These are phyloP conservation scores for Aplochiton taeniatus DNA, from an alignment of 2,797 vertebrate species.

Conservation along the genomic window DNA sequence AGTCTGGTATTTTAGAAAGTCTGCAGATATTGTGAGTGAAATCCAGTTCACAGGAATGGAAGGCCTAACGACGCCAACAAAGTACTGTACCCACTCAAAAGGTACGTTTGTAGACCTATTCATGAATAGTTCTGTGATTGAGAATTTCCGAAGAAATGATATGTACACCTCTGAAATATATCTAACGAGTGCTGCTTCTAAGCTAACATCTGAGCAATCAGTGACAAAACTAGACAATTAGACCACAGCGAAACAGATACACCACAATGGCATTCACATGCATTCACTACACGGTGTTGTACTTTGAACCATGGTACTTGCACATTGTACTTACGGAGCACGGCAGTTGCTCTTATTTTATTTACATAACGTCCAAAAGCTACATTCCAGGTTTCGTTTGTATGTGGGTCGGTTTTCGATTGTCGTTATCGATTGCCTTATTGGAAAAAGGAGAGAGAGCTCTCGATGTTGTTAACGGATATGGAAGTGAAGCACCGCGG, in stretches of 20 bases:
- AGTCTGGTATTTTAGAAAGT: slow-evolving; percentile 32
- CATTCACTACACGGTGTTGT: slow-evolving; percentile 74
- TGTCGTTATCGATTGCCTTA: slow-evolving; percentile 37
- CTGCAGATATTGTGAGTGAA: slow-evolving; percentile 43
- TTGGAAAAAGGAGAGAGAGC: slow-evolving; percentile 19
- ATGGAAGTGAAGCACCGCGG: no score
- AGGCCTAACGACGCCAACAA: slow-evolving; percentile 71
- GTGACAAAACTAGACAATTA: slow-evolving; percentile 78
- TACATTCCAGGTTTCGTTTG: slow-evolving; percentile 67
- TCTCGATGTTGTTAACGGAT: no score
- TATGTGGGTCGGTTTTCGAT: slow-evolving; percentile 27
- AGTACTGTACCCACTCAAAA: slow-evolving; percentile 67
- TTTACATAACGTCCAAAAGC: slow-evolving; percentile 78
- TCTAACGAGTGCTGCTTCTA: slow-evolving; percentile 76
- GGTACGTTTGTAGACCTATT: slow-evolving; percentile 65
- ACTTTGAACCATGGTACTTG: slow-evolving; percentile 65
- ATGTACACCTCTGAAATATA: slow-evolving; percentile 83
- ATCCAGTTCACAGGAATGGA: slow-evolving; percentile 64
- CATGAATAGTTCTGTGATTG: slow-evolving; percentile 33
- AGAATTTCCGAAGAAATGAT: slow-evolving; percentile 62
- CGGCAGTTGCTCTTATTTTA: slow-evolving; percentile 56
- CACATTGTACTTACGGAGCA: slow-evolving; percentile 65
- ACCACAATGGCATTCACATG: slow-evolving; percentile 88
- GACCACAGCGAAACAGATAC: slow-evolving; percentile 71
- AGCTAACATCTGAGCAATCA: slow-evolving; percentile 81